Conservation (phyloP, 2,888 invertebrate species). For the Ophion ellenae region DNA sequence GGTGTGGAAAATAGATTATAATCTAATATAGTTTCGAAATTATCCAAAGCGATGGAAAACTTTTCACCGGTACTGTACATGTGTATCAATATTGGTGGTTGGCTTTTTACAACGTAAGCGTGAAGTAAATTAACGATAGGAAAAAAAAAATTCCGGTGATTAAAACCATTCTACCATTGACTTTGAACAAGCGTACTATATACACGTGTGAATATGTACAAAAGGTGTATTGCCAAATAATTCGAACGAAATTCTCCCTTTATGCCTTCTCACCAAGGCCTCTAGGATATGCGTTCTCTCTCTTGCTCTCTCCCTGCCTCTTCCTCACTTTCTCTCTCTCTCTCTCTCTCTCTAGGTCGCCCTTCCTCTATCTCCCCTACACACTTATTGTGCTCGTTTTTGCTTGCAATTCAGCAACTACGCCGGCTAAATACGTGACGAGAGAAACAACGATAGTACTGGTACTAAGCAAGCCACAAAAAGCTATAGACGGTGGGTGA, state of each 20-base stretch:
- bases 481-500: not conserved
- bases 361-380: not conserved
- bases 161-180: not conserved
- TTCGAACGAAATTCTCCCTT: conserved; percentile 34
- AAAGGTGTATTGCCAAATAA: not conserved
- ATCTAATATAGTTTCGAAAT: no score
- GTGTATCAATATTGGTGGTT: no score
- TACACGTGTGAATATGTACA: no score
- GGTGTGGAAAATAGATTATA: no score
- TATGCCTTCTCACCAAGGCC: conserved; percentile 46
- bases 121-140: no score
- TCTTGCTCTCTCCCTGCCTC: conserved; percentile 5
- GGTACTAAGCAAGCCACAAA: conserved; percentile 5
- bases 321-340: no score
- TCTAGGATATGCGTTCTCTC: conserved; percentile 28
- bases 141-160: no score
- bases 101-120: no score
- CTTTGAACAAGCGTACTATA: not conserved
- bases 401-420: not conserved
- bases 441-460: conserved; percentile 6
- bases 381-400: not conserved
- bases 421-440: conserved; percentile 3
- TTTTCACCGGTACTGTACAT: no score
- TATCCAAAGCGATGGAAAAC: no score
- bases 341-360: not conserved